phyloP scores from a whole-genome alignment of 2,113 vertebrate species.

The Ivindomyrus marchei region DNA sequence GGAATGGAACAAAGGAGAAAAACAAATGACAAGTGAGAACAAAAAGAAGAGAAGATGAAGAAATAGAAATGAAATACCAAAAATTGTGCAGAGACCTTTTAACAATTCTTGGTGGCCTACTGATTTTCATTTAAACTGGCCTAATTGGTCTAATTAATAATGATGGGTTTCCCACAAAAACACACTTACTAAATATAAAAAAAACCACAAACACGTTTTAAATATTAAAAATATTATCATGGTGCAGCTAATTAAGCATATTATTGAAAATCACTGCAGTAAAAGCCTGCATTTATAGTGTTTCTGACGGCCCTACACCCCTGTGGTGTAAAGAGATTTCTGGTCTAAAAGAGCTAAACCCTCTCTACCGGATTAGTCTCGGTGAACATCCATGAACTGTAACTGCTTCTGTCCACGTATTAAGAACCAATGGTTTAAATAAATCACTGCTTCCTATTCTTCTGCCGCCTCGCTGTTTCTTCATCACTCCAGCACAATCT shows the following conservation, averaged over 20 bases:
- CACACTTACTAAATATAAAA: neutral
- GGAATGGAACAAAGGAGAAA: neutral
- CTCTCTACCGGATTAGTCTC: conserved; percentile 23
- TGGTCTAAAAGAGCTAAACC: neutral
- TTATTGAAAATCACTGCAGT: neutral
- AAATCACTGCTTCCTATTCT: neutral
- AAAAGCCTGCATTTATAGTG: neutral
- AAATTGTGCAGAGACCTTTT: neutral
- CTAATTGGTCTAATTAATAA: neutral
- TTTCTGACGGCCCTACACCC: neutral
- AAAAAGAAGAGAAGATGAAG: neutral
- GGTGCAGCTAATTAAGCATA: neutral
- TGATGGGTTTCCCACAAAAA: neutral
- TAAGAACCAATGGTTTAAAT: neutral
- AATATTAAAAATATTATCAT: neutral
- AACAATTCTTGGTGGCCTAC: neutral
- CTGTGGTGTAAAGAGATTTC: neutral
- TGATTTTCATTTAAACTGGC: neutral
- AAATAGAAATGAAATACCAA: neutral
- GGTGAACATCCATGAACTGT: neutral
- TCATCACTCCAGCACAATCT: conserved; percentile 43
- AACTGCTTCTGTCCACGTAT: neutral
- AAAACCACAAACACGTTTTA: neutral
- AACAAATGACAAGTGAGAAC: neutral
- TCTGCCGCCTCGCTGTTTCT: too few relatives aligned